Evolutionary conservation across 2,797 vertebrate genomes (phyloP).

Genomic region (Pseudopleuronectes americanus): DNA sequence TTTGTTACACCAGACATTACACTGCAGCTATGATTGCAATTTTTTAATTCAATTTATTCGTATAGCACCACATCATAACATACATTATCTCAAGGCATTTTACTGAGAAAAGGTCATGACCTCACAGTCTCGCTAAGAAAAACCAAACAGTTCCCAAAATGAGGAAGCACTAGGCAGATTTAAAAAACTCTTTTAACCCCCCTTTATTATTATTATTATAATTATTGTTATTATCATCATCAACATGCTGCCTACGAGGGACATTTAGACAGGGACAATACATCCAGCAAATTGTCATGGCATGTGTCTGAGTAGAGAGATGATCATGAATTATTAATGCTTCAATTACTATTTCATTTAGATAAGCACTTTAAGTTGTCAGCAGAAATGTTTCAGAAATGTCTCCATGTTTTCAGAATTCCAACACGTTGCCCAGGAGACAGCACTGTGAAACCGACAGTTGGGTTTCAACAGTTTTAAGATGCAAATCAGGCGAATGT

Average conservation of each 20-base stretch:
- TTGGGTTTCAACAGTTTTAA: slow-evolving; percentile 5
- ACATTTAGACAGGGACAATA: slow-evolving; percentile 22
- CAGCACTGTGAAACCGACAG: neutral
- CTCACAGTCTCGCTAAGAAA: neutral
- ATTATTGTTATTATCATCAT: neutral
- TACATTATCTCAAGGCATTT: neutral
- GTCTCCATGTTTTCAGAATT: slow-evolving; percentile 28
- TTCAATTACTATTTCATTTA: slow-evolving; percentile 48
- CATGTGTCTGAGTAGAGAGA: slow-evolving; percentile 38
- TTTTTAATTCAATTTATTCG: neutral
- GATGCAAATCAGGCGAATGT: slow-evolving; percentile 19
- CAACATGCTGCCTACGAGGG: slow-evolving; percentile 18
- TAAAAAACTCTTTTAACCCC: neutral
- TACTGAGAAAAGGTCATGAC: neutral
- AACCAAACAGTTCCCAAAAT: neutral
- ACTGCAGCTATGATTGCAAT: slow-evolving; percentile 21
- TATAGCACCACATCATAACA: neutral
- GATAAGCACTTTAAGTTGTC: slow-evolving; percentile 39
- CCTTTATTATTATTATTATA: neutral
- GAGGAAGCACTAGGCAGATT: neutral
- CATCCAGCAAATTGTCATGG: slow-evolving; percentile 32
- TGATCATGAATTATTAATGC: slow-evolving; percentile 55
- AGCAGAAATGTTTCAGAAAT: slow-evolving; percentile 26
- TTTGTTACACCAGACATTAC: slow-evolving; percentile 13
- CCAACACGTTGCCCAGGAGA: neutral